phyloP scores from a whole-genome alignment of 2,888 invertebrate species.

The Hirtodrosophila trivittata region DNA sequence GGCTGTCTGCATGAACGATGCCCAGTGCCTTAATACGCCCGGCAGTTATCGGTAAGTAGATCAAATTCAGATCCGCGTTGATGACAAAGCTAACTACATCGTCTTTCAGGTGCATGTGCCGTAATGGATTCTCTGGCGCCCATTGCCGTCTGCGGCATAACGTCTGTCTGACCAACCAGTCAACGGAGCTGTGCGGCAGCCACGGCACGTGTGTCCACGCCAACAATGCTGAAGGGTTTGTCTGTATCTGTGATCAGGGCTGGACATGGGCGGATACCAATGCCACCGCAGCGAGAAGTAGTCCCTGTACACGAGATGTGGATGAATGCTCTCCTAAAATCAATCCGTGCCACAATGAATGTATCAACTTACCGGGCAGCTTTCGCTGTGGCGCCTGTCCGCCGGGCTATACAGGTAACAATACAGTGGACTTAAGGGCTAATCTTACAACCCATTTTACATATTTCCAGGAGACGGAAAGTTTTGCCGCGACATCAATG shows the following conservation, averaged over 20 bases:
- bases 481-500: constrained; percentile 93
- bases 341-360: constrained; percentile 92
- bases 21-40: constrained; percentile 90
- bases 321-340: constrained; percentile 90
- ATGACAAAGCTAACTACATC: background rate
- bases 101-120: constrained; percentile 90
- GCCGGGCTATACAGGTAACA: constrained; percentile 90
- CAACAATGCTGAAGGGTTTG: constrained; percentile 87
- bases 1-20: constrained; percentile 94
- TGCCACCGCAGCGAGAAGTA: constrained; percentile 84
- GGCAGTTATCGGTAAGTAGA: constrained; percentile 89
- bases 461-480: constrained; percentile 88
- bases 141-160: constrained; percentile 91
- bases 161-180: constrained; percentile 88
- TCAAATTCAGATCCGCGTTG: background rate
- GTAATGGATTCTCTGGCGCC: constrained; percentile 90
- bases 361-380: constrained; percentile 94
- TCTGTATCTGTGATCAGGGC: constrained; percentile 93
- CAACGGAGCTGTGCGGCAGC: constrained; percentile 93
- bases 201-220: constrained; percentile 93
- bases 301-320: constrained; percentile 92
- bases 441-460: too few species aligned
- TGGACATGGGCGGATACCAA: constrained; percentile 90
- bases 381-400: constrained; percentile 96
- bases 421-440: too few species aligned